A percentile compares a stretch with the other conserved stretches of the same genome.
Conservation (phyloP, 1,140 invertebrate species). For the Homalodisca vitripennis region DNA sequence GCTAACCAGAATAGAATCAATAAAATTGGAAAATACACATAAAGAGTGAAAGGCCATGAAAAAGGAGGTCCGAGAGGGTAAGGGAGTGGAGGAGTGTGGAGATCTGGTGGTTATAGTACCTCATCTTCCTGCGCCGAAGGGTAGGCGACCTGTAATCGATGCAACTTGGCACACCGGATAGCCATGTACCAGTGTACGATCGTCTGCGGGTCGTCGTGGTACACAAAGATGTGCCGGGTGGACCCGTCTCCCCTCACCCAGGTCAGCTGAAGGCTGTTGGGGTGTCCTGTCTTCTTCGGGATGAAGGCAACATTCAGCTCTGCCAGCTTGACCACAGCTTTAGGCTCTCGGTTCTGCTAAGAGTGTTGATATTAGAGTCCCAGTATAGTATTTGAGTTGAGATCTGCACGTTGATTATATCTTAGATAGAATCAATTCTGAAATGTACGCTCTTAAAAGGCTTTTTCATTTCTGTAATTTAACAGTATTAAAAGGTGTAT, state of each 20-base stretch:
- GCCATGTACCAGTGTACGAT: slow-evolving; percentile 89
- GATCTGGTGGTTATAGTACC: slow-evolving; percentile 43
- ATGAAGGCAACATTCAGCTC: slow-evolving; percentile 85
- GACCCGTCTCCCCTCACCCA: slow-evolving; percentile 79
- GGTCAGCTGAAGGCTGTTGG: slow-evolving; percentile 70
- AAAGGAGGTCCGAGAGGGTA: too few relatives aligned
- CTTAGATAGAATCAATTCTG: too few relatives aligned
- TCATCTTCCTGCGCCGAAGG: slow-evolving; percentile 76
- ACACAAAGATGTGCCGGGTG: slow-evolving; percentile 84
- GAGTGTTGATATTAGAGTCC: too few relatives aligned
- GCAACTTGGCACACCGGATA: slow-evolving; percentile 81
- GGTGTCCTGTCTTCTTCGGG: slow-evolving; percentile 77
- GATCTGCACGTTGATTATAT: too few relatives aligned
- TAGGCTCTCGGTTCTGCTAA: slow-evolving; percentile 65
- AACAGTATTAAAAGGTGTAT: too few relatives aligned
- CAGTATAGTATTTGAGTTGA: too few relatives aligned
- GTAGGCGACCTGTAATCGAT: slow-evolving; percentile 79
- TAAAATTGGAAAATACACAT: too few relatives aligned
- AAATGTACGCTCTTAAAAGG: too few relatives aligned
- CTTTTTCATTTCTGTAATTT: too few relatives aligned
- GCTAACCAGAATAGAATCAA: too few relatives aligned
- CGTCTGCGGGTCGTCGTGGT: slow-evolving; percentile 79
- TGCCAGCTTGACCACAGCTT: slow-evolving; percentile 76
- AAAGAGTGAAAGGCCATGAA: too few relatives aligned
- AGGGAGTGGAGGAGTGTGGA: too few relatives aligned